These are phyloP conservation scores for Agonopterix arenella DNA, from an alignment of 2,888 invertebrate genomes.

Conservation along the genomic window DNA sequence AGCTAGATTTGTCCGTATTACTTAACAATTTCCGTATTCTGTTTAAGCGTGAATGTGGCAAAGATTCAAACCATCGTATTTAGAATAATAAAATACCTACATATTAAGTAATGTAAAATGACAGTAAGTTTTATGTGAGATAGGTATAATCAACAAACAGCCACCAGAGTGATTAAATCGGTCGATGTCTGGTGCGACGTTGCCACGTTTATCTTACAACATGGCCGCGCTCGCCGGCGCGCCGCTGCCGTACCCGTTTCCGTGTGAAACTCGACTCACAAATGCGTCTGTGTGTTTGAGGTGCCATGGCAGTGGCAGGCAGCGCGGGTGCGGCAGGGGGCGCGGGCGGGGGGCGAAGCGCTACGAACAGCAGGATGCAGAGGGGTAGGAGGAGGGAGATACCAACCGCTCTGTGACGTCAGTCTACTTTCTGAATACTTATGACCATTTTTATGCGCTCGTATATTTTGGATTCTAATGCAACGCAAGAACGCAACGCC, in stretches of 20 bases:
- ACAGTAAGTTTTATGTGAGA: constrained; percentile 7
- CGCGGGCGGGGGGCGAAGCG: constrained; percentile 23
- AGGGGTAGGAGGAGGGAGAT: constrained; percentile 20
- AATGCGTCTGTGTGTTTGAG: constrained; percentile 61
- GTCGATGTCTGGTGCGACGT: constrained; percentile 75
- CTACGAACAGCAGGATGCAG: constrained; percentile 25
- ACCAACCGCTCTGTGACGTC: constrained; percentile 60
- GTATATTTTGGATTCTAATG: constrained; percentile 1
- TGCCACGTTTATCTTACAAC: constrained; percentile 73
- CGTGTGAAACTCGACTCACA: constrained; percentile 70
- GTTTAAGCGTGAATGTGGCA: too few species aligned
- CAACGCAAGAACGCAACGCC: too few species aligned
- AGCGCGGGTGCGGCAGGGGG: constrained; percentile 19
- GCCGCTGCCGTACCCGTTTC: constrained; percentile 68
- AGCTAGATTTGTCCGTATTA: too few species aligned
- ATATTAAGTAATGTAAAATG: too few species aligned
- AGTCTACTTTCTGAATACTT: constrained; percentile 63
- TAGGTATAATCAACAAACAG: constrained; percentile 42
- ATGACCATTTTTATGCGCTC: constrained; percentile 10
- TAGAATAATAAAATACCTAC: too few species aligned
- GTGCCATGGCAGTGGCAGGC: constrained; percentile 39
- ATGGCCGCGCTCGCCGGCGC: constrained; percentile 70
- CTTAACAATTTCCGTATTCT: too few species aligned
- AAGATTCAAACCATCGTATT: too few species aligned
- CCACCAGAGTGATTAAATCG: constrained; percentile 58